Base-by-base conservation (phyloP, 2,888 invertebrate species). In the Drosophila pegasa region DNA sequence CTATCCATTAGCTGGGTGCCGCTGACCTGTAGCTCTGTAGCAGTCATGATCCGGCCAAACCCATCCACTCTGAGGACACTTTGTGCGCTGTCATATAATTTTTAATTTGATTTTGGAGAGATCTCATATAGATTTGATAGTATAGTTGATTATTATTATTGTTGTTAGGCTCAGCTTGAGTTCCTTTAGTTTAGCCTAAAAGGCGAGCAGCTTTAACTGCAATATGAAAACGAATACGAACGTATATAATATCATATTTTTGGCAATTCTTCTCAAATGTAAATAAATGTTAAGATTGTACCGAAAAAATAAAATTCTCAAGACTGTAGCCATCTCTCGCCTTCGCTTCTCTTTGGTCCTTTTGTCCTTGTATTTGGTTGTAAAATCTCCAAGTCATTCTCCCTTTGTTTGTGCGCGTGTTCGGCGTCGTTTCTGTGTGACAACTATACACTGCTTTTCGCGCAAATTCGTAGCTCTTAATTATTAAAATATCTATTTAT, bases 41-140 rank as follows among this genome's bases (percentile, higher is more conserved):
- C 95, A 87, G 91, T 95, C 89, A 94, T 95, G 92, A 95, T 97
- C 52, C 98, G 92, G 14, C 94, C 93, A 92, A 97, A 98, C 25
- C 94, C 95, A 87, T 93, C 94, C 70, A 97, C 93, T 63, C 94
- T 94, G 84, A 97, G 95, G n/a, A 93, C 93, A 73, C 95, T 94
- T 88, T 95, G 94, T 66, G 97, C 95, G 90, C 95, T 95, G 92
- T 97, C 97, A 91, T 95, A 97, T 73, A 98, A 94, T 78, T 94
- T 84, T 94, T 94, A 60, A 96, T 95, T 94, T 50, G 96, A 95
- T 57, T 94, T 93, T 61, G 94, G 93, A 70, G 93, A 92, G 73
- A 96, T 92, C 92, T 97, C 96, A 47, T 27, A 35, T 33, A 16
- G 5, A 8, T 50, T 20, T 35, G 40, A n/a, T 43, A 29, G 14